These are phyloP conservation scores for Otocyon megalotis DNA, from an alignment of 2,113 vertebrate genomes.

Conservation along the genomic window DNA sequence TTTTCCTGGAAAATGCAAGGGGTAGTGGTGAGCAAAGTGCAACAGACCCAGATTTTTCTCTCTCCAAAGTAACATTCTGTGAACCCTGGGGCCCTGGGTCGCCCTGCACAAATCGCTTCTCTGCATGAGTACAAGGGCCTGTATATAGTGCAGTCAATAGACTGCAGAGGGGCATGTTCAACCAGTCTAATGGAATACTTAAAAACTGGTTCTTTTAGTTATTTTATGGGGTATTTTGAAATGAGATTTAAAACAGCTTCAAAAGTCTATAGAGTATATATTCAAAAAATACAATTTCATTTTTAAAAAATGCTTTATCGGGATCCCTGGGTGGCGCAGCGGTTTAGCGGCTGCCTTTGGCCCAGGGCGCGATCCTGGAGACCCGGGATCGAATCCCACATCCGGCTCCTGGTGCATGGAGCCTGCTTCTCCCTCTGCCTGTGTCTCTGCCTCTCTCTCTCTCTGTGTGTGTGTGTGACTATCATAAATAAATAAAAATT, in stretches of 20 bases:
- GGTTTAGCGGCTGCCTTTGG: too few relatives aligned
- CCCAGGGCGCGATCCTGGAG: too few relatives aligned
- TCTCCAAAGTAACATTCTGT: background rate
- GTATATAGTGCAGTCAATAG: background rate
- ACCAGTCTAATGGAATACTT: background rate
- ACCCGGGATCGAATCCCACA: too few relatives aligned
- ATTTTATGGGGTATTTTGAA: conserved; percentile 1
- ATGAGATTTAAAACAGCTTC: conserved; percentile 6
- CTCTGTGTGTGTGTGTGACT: too few relatives aligned
- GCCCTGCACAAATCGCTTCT: background rate
- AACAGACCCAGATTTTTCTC: background rate
- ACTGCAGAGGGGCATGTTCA: background rate
- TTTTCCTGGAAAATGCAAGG: background rate
- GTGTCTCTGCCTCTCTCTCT: too few relatives aligned
- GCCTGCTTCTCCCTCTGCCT: too few relatives aligned
- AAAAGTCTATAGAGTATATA: background rate
- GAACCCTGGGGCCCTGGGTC: background rate
- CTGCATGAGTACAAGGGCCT: background rate
- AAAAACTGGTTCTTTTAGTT: background rate
- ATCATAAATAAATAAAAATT: too few relatives aligned
- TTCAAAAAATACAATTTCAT: background rate
- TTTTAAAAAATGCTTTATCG: conserved; percentile 4
- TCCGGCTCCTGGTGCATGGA: too few relatives aligned
- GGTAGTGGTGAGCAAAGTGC: background rate
- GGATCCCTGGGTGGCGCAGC: too few relatives aligned